Evolutionary conservation across 2,113 vertebrate genomes (phyloP).

Genomic region (Rhinopomastus cyanomelas): DNA sequence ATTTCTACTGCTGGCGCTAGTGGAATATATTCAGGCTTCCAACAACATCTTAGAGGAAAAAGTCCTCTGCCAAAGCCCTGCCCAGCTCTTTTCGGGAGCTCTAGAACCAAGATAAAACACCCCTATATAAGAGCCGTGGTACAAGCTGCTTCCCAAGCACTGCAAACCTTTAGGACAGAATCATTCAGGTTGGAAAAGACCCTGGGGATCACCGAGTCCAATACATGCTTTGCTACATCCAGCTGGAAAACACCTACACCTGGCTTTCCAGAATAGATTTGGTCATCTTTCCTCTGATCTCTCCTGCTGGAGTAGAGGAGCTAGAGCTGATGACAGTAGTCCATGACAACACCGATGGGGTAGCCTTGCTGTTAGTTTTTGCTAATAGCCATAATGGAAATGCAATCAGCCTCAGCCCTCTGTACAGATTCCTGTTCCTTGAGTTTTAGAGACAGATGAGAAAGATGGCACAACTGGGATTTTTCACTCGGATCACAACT

Average conservation of each 20-base stretch:
- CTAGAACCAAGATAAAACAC: not conserved
- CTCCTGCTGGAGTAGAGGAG: not conserved
- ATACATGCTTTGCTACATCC: not conserved
- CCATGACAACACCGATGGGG: not conserved
- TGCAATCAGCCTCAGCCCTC: not conserved
- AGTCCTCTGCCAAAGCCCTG: not conserved
- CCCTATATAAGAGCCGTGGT: not conserved
- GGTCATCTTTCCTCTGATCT: not conserved
- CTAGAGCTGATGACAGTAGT: not conserved
- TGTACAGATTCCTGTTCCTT: not conserved
- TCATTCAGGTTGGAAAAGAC: too few relatives aligned
- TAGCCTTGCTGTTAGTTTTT: not conserved
- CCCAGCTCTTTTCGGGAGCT: not conserved
- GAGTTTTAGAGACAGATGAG: not conserved
- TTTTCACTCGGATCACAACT: not conserved
- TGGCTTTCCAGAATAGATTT: not conserved
- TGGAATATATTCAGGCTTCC: not conserved
- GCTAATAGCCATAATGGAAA: not conserved
- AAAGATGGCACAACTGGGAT: not conserved
- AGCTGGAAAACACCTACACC: not conserved
- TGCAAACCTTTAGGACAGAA: not conserved
- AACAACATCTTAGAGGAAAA: not conserved
- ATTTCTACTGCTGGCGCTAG: not conserved
- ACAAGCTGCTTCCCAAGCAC: not conserved
- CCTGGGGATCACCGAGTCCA: too few relatives aligned